These are phyloP conservation scores for Pollenia griseotomentosa DNA, from an alignment of 2,888 invertebrate species.

Conservation along the genomic window DNA sequence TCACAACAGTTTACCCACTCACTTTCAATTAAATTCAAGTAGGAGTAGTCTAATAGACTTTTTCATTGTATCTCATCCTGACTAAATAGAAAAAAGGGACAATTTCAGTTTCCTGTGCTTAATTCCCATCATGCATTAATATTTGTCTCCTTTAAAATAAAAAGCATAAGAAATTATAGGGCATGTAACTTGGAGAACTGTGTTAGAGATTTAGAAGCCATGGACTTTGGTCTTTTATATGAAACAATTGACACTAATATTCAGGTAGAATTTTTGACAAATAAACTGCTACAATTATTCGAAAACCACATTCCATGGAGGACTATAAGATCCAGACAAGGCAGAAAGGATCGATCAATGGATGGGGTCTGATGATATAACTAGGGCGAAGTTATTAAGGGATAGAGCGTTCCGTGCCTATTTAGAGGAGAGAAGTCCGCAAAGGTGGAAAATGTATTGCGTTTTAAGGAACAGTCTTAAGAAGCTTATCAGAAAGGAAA, in stretches of 20 bases:
- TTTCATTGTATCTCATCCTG: neutral
- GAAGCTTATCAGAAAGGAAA: too few species aligned
- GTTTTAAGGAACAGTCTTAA: too few species aligned
- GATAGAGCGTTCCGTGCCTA: too few species aligned
- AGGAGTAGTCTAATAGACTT: neutral
- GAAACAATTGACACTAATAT: neutral
- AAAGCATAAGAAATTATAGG: neutral
- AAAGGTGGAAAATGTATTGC: too few species aligned
- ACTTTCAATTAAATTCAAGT: neutral
- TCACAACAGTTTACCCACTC: neutral
- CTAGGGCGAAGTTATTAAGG: too few species aligned
- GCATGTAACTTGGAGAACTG: neutral
- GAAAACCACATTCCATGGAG: too few species aligned
- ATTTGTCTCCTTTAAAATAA: neutral
- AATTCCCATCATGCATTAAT: neutral
- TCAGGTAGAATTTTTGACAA: neutral
- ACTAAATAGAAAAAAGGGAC: neutral
- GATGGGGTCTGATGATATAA: too few species aligned
- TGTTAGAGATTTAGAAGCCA: neutral
- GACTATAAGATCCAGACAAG: too few species aligned
- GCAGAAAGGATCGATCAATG: too few species aligned
- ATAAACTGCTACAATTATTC: too few species aligned
- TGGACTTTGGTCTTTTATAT: neutral
- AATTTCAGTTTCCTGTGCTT: neutral
- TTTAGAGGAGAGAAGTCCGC: too few species aligned